Percentiles rank a stretch among this genome's conserved stretches.
Evolutionary conservation across 1,140 invertebrate species (phyloP).

Genomic region (Bombus waltoni): DNA sequence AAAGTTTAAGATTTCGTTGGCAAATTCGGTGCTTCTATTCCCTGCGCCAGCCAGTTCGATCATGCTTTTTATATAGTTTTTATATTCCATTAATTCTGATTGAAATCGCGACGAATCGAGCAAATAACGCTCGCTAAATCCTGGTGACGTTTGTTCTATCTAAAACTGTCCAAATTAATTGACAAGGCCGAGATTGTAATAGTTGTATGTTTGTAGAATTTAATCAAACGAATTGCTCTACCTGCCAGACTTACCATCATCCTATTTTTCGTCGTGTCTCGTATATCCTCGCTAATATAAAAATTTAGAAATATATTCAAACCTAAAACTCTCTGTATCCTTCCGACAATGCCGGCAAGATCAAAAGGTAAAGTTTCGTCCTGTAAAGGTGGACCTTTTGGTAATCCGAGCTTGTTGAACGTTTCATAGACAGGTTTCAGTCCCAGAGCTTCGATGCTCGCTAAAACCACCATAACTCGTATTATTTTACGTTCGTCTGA

Average conservation of each 20-base stretch:
- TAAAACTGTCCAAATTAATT: slow-evolving; percentile 63
- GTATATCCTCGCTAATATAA: slow-evolving; percentile 86
- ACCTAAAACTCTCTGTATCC: slow-evolving; percentile 83
- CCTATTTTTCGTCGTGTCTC: slow-evolving; percentile 85
- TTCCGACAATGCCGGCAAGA: slow-evolving; percentile 82
- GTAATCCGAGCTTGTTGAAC: slow-evolving; percentile 81
- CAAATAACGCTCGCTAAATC: slow-evolving; percentile 86
- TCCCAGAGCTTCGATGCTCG: slow-evolving; percentile 84
- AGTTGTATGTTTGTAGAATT: neutral
- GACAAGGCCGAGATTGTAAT: neutral
- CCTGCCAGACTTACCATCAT: slow-evolving; percentile 82
- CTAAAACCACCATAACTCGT: slow-evolving; percentile 75
- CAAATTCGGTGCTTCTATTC: slow-evolving; percentile 83
- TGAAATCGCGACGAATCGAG: slow-evolving; percentile 85
- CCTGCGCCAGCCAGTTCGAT: slow-evolving; percentile 80
- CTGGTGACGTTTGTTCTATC: slow-evolving; percentile 87
- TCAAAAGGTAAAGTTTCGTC: slow-evolving; percentile 77
- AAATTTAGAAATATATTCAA: slow-evolving; percentile 85
- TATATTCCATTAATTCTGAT: slow-evolving; percentile 85
- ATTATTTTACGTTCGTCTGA: neutral
- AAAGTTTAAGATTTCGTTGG: slow-evolving; percentile 87
- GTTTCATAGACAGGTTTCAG: slow-evolving; percentile 84
- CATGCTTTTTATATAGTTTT: slow-evolving; percentile 85
- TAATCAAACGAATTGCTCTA: neutral
- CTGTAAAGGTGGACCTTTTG: slow-evolving; percentile 79